Evolutionary conservation across 2,113 vertebrate genomes (phyloP), one percentile per base, ranked within the genome.

Genomic region (Megatriorchis doriae): DNA sequence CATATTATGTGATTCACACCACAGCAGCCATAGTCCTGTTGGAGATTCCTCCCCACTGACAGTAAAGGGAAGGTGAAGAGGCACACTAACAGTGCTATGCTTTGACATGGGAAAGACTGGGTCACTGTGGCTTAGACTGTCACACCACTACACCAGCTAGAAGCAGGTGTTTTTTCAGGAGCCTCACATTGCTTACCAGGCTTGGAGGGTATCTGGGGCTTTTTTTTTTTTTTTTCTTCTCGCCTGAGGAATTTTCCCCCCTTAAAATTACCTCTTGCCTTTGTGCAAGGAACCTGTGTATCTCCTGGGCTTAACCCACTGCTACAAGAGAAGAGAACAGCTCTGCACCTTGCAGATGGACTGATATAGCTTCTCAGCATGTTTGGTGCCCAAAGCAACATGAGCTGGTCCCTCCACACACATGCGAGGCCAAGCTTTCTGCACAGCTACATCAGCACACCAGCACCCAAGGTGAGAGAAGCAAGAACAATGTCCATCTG

Each of bases 11-110:
- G 19, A 68, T 16, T 34, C 2, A 3, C 22, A 29, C 18, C 38
- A 36, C 9, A 48, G 55, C 55, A 34, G n/a, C 32, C 67, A 14
- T 1, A 65, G 62, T 21, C 25, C 43, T 43, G 31, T 3, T 36
- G 43, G 34, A 74, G 48, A n/a, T 14, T 42, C 42, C 34, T 68
- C 50, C 52, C 23, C 34, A 12, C 1, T 6, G 43, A 38, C 43
- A 50, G 55, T 2, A 26, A 45, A n/a, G 38, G 23, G 38, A 55
- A 79, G 27, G 31, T 26, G 42, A 48, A 74, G 32, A 81, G 17
- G n/a, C 18, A 62, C 20, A 5, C 22, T 16, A 61, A 34, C 0
- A 0, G 9, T 38, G 48, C 21, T 15, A 1, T 16, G 25, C 29
- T 48, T 52, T 75, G 25, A 71, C 31, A 19, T 5, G 11, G 62